Conservation (phyloP, 2,797 vertebrate genomes). For the Mormyrus proboscirostris region DNA sequence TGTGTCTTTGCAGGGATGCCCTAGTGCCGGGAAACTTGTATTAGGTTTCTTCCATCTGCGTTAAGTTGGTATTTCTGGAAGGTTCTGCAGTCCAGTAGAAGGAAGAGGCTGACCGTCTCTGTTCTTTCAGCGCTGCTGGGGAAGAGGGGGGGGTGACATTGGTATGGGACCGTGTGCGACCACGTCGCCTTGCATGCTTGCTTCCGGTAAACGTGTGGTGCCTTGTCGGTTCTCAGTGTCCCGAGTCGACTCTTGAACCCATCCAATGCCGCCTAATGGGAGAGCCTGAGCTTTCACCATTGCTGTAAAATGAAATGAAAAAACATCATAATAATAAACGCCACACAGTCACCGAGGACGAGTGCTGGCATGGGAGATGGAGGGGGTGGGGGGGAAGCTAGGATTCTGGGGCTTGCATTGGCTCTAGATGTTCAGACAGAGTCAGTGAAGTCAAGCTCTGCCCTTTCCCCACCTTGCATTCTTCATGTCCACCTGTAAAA, state of each 20-base stretch:
- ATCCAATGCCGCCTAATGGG: not conserved
- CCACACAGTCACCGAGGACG: not conserved
- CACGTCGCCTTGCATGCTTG: not conserved
- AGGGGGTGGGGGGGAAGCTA: not conserved
- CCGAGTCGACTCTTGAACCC: not conserved
- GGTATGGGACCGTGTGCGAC: not conserved
- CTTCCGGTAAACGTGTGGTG: not conserved
- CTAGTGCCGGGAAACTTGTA: not conserved
- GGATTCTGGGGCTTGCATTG: not conserved
- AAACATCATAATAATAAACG: not conserved
- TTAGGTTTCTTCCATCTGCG: not conserved
- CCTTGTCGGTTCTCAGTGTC: conserved; percentile 11
- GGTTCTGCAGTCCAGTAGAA: not conserved
- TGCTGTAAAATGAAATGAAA: not conserved
- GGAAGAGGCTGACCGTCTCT: not conserved
- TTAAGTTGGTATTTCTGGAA: not conserved
- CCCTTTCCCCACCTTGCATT: not conserved
- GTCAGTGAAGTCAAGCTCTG: not conserved
- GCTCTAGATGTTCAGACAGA: not conserved
- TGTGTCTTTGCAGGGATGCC: not conserved
- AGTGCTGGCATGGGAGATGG: not conserved
- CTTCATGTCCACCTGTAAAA: not conserved
- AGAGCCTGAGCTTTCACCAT: not conserved
- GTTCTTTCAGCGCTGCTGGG: not conserved
- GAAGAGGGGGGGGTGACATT: not conserved